phyloP scores from a whole-genome alignment of 2,888 invertebrate genomes.

The Hemithea aestivaria region DNA sequence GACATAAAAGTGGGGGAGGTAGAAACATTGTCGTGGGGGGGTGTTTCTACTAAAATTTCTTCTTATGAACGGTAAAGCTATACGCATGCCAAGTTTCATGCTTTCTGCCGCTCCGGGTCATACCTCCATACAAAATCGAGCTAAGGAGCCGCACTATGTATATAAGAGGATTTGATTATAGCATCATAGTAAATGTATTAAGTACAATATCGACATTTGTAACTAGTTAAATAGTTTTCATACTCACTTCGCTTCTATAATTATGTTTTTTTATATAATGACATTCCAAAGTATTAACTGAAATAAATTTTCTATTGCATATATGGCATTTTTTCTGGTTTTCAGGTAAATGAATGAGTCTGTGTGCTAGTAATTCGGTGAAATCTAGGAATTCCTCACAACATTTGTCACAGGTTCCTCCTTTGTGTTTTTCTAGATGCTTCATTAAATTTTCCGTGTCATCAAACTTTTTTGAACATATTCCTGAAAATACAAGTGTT shows the following conservation, averaged over 20 bases:
- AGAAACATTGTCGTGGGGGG: too few species aligned
- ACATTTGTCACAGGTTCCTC: conserved; percentile 41
- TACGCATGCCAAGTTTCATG: too few species aligned
- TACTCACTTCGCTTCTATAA: conserved; percentile 41
- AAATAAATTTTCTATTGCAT: conserved; percentile 34
- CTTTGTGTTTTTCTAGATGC: conserved; percentile 48
- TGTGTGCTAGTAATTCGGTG: conserved; percentile 47
- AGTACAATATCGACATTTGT: too few species aligned
- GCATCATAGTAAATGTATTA: not conserved
- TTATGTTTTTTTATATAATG: conserved; percentile 47
- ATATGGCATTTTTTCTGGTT: conserved; percentile 43
- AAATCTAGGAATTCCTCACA: conserved; percentile 31
- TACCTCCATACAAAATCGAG: too few species aligned
- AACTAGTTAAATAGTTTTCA: too few species aligned
- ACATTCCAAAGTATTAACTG: conserved; percentile 37
- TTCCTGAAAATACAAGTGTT: conserved; percentile 31
- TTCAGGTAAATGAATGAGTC: conserved; percentile 41
- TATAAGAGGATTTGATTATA: too few species aligned
- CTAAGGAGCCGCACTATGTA: too few species aligned
- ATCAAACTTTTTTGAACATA: conserved; percentile 38
- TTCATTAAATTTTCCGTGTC: conserved; percentile 24
- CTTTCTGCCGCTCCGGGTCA: too few species aligned
- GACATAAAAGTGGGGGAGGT: too few species aligned
- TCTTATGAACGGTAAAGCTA: too few species aligned
- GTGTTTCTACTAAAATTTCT: too few species aligned